phyloP scores from a whole-genome alignment of 2,888 invertebrate genomes.

The Synanthedon vespiformis region DNA sequence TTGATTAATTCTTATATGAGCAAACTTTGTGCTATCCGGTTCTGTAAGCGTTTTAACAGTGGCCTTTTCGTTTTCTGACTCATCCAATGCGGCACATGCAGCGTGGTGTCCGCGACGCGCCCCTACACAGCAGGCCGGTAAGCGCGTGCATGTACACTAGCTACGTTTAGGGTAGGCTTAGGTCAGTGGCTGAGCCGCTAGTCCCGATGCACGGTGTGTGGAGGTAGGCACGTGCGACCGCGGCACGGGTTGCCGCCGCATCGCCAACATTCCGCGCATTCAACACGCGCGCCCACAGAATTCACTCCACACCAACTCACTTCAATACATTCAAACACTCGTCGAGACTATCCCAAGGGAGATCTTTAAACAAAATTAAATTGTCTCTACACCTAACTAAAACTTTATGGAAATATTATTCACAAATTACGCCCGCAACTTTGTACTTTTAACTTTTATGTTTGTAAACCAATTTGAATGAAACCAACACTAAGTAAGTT shows the following conservation, averaged over 20 bases:
- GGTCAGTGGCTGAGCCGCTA: conserved; percentile 2
- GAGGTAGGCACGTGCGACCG: conserved; percentile 26
- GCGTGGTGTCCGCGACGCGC: conserved; percentile 50
- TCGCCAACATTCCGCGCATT: conserved; percentile 52
- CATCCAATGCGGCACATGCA: conserved; percentile 57
- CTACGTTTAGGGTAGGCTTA: conserved; percentile 1
- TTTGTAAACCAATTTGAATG: no score
- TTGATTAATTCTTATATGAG: conserved; percentile 22
- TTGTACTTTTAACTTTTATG: no score
- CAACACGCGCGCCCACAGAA: conserved; percentile 57
- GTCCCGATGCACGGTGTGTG: not conserved
- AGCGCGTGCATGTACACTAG: conserved; percentile 20
- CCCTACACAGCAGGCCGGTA: conserved; percentile 40
- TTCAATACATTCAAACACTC: not conserved
- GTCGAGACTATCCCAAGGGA: no score
- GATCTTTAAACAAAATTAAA: no score
- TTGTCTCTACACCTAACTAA: no score
- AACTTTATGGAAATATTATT: no score
- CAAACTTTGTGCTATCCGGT: conserved; percentile 12
- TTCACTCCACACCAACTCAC: conserved; percentile 47
- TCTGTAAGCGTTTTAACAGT: conserved; percentile 31
- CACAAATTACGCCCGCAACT: no score
- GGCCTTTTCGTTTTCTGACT: conserved; percentile 55
- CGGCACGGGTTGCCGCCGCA: conserved; percentile 28
- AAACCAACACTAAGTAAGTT: no score